Conservation (phyloP, 1,140 invertebrate genomes). For the Hestina assimilis region DNA sequence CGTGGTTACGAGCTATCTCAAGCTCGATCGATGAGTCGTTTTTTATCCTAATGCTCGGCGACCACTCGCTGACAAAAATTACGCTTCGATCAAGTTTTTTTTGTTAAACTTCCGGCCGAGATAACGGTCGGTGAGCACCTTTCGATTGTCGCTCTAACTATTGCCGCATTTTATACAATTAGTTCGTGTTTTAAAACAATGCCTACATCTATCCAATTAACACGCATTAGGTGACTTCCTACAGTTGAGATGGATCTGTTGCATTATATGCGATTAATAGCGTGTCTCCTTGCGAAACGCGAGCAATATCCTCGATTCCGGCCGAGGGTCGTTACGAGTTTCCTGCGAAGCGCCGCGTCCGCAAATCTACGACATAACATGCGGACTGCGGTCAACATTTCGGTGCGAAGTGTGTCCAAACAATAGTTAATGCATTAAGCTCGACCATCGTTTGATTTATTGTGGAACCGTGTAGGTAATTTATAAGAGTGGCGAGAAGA, state of each 20-base stretch:
- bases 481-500: constrained; percentile 61
- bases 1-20: constrained; percentile 57
- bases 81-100: constrained; percentile 56
- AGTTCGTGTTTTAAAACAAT: background rate
- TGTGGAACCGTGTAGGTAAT: constrained; percentile 70
- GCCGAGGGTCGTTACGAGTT: constrained; percentile 55
- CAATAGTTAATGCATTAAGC: constrained; percentile 75
- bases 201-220: background rate
- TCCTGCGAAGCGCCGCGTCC: constrained; percentile 51
- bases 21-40: constrained; percentile 61
- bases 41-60: constrained; percentile 58
- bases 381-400: constrained; percentile 44
- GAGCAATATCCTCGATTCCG: constrained; percentile 58
- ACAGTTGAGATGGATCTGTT: constrained; percentile 14
- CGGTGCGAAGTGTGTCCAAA: constrained; percentile 64
- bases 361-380: constrained; percentile 26
- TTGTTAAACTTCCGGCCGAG: constrained; percentile 63
- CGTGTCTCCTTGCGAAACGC: constrained; percentile 45
- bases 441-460: constrained; percentile 71
- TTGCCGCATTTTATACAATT: background rate
- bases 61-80: constrained; percentile 49
- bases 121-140: constrained; percentile 65
- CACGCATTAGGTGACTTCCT: constrained; percentile 55
- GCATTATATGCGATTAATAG: constrained; percentile 9
- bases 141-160: constrained; percentile 11